Percentiles rank a stretch among this genome's conserved stretches.
Evolutionary conservation across 2,888 invertebrate species (phyloP).

Genomic region (Pheosia gnoma): DNA sequence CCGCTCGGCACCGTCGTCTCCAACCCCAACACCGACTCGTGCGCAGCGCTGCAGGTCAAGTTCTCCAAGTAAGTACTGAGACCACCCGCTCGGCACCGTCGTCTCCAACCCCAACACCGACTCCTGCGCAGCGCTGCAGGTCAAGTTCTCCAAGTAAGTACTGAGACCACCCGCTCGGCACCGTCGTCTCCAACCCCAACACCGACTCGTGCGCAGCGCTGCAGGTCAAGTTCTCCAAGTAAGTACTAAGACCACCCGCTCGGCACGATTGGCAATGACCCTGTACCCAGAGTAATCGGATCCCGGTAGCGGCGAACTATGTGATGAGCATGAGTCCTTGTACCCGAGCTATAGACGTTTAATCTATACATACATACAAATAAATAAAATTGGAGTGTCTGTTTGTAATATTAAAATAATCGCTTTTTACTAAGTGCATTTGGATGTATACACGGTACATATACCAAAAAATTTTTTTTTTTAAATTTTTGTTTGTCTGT

Average conservation of each 20-base stretch:
- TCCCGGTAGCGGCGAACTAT: too few species aligned
- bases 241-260: constrained; percentile 73
- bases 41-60: constrained; percentile 91
- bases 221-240: constrained; percentile 92
- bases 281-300: too few species aligned
- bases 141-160: constrained; percentile 90
- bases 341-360: too few species aligned
- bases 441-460: too few species aligned
- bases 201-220: constrained; percentile 92
- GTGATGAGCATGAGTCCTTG: too few species aligned
- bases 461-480: too few species aligned
- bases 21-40: constrained; percentile 93
- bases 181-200: constrained; percentile 94
- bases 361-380: too few species aligned
- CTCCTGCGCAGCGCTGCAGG: constrained; percentile 91
- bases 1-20: constrained; percentile 96
- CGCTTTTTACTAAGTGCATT: too few species aligned
- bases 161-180: constrained; percentile 90
- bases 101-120: constrained; percentile 94
- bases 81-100: constrained; percentile 94
- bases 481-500: too few species aligned
- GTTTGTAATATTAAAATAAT: too few species aligned
- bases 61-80: constrained; percentile 87
- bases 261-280: neutral
- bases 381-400: too few species aligned